A percentile compares a stretch with the other conserved stretches of the same genome.
These are phyloP conservation scores for Prosapia bicincta DNA, from an alignment of 2,888 invertebrate genomes.

Conservation along the genomic window DNA sequence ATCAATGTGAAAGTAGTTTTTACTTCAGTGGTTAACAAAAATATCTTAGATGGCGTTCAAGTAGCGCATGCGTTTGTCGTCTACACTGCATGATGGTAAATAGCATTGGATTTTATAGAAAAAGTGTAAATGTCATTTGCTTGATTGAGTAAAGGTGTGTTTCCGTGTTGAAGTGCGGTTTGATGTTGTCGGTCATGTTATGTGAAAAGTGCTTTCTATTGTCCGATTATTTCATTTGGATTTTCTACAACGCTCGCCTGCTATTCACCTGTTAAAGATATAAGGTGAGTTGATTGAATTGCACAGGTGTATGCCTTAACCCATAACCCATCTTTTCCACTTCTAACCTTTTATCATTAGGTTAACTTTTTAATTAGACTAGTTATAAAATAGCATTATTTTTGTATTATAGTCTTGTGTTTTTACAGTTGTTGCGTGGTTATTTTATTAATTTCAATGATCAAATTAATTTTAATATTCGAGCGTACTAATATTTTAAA, in stretches of 20 bases:
- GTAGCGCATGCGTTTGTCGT: background rate
- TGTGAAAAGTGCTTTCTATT: background rate
- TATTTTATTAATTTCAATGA: background rate
- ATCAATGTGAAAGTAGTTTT: background rate
- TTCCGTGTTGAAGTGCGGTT: background rate
- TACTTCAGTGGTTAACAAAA: background rate
- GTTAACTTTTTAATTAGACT: no score
- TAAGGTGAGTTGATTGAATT: background rate
- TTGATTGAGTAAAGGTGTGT: background rate
- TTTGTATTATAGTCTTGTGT: background rate
- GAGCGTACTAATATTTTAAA: background rate
- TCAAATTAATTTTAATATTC: background rate
- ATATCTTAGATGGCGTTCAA: background rate
- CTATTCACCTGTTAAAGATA: background rate
- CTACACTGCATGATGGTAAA: background rate
- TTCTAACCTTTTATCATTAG: background rate
- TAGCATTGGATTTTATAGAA: background rate
- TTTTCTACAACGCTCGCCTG: background rate
- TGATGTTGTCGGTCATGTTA: background rate
- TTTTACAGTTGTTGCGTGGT: background rate
- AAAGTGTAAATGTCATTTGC: background rate
- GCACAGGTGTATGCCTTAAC: background rate
- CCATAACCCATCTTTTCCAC: background rate
- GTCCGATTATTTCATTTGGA: background rate
- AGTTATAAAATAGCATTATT: background rate